A percentile compares a stretch with the other conserved stretches of the same genome.
Conservation (phyloP, 2,888 invertebrate genomes). For the Melanostoma mellinum region DNA sequence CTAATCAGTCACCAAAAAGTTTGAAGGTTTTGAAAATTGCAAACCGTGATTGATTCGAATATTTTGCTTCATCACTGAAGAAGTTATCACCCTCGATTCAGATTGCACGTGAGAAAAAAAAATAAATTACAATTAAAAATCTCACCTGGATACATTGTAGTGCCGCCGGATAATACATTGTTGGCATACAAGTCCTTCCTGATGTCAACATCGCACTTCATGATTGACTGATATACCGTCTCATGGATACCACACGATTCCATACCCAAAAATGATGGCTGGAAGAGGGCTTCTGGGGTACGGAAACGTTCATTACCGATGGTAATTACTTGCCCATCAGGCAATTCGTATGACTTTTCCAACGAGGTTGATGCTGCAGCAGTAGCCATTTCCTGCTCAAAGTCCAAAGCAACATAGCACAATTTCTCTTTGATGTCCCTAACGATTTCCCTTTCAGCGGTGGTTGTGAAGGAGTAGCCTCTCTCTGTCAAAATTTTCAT, state of each 20-base stretch:
- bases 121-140: background rate
- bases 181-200: slow-evolving; percentile 96
- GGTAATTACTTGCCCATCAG: slow-evolving; percentile 96
- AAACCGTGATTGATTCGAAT: too few relatives aligned
- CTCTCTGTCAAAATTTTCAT: slow-evolving; percentile 97
- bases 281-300: slow-evolving; percentile 96
- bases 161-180: slow-evolving; percentile 94
- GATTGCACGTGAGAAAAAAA: background rate
- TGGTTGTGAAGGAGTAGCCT: slow-evolving; percentile 95
- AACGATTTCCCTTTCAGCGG: slow-evolving; percentile 96
- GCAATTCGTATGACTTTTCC: slow-evolving; percentile 97
- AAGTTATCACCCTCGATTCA: too few relatives aligned
- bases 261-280: slow-evolving; percentile 92
- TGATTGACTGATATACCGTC: slow-evolving; percentile 97
- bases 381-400: slow-evolving; percentile 97
- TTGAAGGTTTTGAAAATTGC: too few relatives aligned
- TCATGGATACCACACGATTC: slow-evolving; percentile 96
- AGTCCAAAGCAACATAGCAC: slow-evolving; percentile 95
- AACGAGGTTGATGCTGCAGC: slow-evolving; percentile 95
- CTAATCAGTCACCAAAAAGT: too few relatives aligned
- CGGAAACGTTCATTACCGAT: slow-evolving; percentile 97
- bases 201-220: slow-evolving; percentile 98
- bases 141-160: slow-evolving; percentile 92
- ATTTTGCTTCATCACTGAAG: too few relatives aligned
- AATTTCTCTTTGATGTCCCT: slow-evolving; percentile 97